Conservation (phyloP, 2,797 vertebrate species). For the Cryptoblepharus egeriae region DNA sequence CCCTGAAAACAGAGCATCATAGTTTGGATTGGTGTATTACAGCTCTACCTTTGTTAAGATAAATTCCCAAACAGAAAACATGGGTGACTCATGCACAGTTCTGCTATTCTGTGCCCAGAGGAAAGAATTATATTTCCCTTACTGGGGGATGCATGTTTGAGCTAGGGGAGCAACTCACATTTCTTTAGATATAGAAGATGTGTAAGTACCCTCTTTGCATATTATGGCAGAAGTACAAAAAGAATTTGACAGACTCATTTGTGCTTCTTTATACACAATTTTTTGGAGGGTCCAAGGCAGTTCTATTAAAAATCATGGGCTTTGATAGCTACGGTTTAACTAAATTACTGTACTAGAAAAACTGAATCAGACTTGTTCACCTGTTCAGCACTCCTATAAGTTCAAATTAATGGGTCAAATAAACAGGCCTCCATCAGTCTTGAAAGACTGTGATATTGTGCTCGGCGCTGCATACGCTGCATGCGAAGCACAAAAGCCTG, state of each 20-base stretch:
- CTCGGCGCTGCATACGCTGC: too few relatives aligned
- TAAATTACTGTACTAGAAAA: background rate
- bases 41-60: too few relatives aligned
- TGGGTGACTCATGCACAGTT: background rate
- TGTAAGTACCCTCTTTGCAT: background rate
- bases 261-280: background rate
- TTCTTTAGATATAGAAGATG: background rate
- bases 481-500: too few relatives aligned
- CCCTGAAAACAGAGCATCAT: too few relatives aligned
- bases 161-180: background rate
- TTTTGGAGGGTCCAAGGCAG: background rate
- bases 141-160: background rate
- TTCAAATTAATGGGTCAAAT: background rate
- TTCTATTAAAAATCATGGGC: background rate
- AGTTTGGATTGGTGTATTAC: too few relatives aligned
- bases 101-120: background rate
- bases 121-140: background rate
- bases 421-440: too few relatives aligned
- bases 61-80: background rate
- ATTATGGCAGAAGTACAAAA: background rate
- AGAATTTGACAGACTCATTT: background rate
- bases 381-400: background rate
- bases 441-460: too few relatives aligned
- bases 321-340: background rate
- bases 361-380: background rate